Evolutionary conservation across 2,888 invertebrate genomes (phyloP), one percentile per base, ranked within the genome.

Genomic region (Dolichopus griseipennis): DNA sequence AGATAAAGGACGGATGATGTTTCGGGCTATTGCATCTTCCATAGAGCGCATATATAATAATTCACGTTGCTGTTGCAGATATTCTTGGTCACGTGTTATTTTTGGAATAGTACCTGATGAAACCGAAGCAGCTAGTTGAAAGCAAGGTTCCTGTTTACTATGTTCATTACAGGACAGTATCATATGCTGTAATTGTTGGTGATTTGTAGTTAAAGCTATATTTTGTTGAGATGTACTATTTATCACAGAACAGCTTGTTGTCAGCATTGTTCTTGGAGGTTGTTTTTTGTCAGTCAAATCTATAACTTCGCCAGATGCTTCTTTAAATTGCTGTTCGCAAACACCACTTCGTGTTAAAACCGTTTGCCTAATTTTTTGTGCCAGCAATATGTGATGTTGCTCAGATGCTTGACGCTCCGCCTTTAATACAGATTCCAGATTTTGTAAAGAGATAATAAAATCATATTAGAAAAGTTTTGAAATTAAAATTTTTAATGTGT

Each of bases 321-420:
- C 88, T 77, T 88, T 88, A 70, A 88, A 81, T 71, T 75, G 75
- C 69, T 85, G 83, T 71, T 87, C 85, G 3, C 15, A 22, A 68
- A 82, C 82, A 61, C 87, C 88, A 20, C 91, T 91, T 66, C 94
- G 86, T 62, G 92, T 93, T 73, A 95, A 80, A 18, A 91, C 93
- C 20, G 94, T 93, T 78, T 94, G 92, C 61, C 94, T 86, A 73
- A 95, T 92, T 82, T 94, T 94, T 83, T 94, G 90, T 64, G 91
- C 87, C 72, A 90, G 84, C 78, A 87, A 85, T 79, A 87, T 85
- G 75, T 88, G 88, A 70, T 85, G 85, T 72, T 80, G 77, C 72
- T 85, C 85, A 71, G 85, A 84, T 18, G 85, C 81, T 72, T 85
- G 85, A 67, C 84, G 84, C 73, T 85, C 84, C 66, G 84, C 84